Evolutionary conservation across 1,140 invertebrate species (phyloP).

Genomic region (Sitophilus oryzae): DNA sequence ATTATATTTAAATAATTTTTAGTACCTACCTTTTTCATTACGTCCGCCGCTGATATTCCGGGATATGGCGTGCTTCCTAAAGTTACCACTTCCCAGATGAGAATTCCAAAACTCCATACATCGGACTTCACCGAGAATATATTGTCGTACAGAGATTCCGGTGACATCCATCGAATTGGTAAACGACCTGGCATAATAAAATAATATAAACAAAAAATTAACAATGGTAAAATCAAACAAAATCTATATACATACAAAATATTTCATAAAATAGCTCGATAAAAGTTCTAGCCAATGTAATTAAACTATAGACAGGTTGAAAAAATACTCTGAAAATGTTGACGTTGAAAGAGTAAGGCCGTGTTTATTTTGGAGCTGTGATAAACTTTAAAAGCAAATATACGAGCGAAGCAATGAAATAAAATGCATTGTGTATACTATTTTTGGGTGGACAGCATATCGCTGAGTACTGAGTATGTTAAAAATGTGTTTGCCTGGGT

Average conservation of each 20-base stretch:
- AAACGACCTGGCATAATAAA: slow-evolving; percentile 40
- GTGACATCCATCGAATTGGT: slow-evolving; percentile 86
- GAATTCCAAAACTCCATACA: slow-evolving; percentile 88
- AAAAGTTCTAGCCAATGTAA: too few relatives aligned
- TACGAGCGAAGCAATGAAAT: neutral
- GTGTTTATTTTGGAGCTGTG: too few relatives aligned
- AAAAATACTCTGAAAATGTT: too few relatives aligned
- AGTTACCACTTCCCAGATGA: slow-evolving; percentile 92
- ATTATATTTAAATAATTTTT: too few relatives aligned
- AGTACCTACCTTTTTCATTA: slow-evolving; percentile 65
- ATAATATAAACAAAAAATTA: neutral
- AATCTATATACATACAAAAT: neutral
- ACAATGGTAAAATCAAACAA: neutral
- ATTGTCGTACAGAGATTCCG: slow-evolving; percentile 86
- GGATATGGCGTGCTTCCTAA: slow-evolving; percentile 87
- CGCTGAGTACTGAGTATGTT: too few relatives aligned
- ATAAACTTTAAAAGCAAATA: too few relatives aligned
- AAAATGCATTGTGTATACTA: neutral
- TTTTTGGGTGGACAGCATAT: too few relatives aligned
- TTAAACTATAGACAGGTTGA: too few relatives aligned
- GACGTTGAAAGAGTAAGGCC: too few relatives aligned
- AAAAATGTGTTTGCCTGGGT: too few relatives aligned
- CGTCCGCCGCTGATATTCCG: slow-evolving; percentile 75
- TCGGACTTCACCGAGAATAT: slow-evolving; percentile 88
- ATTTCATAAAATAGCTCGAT: neutral